Evolutionary conservation across 1,140 invertebrate genomes (phyloP), one percentile per base, ranked within the genome.

Genomic region (Drosophila sturtevanti): DNA sequence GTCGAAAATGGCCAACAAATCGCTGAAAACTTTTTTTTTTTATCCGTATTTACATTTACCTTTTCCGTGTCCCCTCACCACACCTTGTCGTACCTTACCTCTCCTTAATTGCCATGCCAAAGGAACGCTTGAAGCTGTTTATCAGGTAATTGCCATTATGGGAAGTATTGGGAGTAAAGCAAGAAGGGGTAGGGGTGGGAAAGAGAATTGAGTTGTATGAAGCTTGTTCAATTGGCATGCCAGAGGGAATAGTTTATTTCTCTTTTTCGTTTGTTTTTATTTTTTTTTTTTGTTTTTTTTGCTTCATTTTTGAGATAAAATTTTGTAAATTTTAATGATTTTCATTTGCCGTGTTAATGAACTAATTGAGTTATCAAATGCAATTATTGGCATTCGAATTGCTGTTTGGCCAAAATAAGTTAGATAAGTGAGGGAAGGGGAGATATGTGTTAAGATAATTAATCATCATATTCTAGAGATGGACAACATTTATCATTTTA

Each of bases 111-210:
- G 27, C 44, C n/a, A 21, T 54, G 59, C 11, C 10, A 27, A 27
- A 27, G 22, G 24, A 68, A 65, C 63, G 72, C 76, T 67, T 71
- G 58, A 77, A 81, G 81, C 66, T 76, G 73, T 74, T 81, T 73
- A 71, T 68, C 73, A 38, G 56, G 60, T 81, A 85, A 86, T 85
- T 86, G 79, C 65, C 76, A 77, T 48, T 48, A 48, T 21, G 41
- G 41, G 18, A 9, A 44, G 41, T 44, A n/a, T n/a, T n/a, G n/a
- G n/a, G n/a, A 16, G 41, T 16, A 41, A 6, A 14, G 14, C 2
- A 44, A 7, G 1, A 5, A 9, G 2, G 6, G 41, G 6, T 9
- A 44, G 41, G 14, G 41, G 5, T 14, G 12, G 1, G 37, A 31
- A 7, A 11, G 5, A 16, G 41, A 48, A 21, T 48, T 21, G 41